Base-by-base conservation (phyloP, 2,888 invertebrate species). In the Spicauda simplicius region DNA sequence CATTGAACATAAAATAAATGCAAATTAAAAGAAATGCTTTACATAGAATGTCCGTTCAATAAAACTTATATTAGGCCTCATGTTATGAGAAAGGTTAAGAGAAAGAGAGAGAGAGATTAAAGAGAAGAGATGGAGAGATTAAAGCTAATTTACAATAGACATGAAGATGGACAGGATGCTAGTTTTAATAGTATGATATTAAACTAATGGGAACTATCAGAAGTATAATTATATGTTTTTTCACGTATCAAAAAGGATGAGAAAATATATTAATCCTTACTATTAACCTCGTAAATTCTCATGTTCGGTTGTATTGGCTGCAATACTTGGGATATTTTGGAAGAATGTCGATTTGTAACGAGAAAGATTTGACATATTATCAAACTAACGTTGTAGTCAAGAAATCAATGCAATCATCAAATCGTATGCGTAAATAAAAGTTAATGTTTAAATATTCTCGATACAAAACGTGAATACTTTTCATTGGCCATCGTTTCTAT, bases 11-110 rank as follows among this genome's bases (percentile, higher is more conserved):
- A 33, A 6, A 33, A 50, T 50, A 60, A 60, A 60, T 60, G 59
- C 59, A 16, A 50, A 16, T 53, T 53, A 16, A 25, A 30, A 33
- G 7, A 60, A 60, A 60, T 60, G 59, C 59, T 18, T 41, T 7
- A 25, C 12, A 18, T 45, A 60, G 59, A 60, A 60, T 50, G 59
- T 50, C 8, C 30, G 10, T 60, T 30, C 48, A 48, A 48, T n/a
- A 19, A 53, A 53, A 53, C 20, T 20, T 53, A 19, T 53, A 18
- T 18, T 19, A 53, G 52, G 20, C 52, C 18, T 20, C 20, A 53
- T 53, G 20, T 12, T 2, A 11, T 20, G 52, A 53, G n/a, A 16
- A 16, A 48, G 8, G 6, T 48, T 16, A 48, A 7, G 48, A 16
- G 16, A 48, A 48, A 48, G 16, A 16, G 3, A n/a, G n/a, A n/a